These are phyloP conservation scores for Spilogale gracilis DNA, from an alignment of 2,113 vertebrate species.

Conservation along the genomic window DNA sequence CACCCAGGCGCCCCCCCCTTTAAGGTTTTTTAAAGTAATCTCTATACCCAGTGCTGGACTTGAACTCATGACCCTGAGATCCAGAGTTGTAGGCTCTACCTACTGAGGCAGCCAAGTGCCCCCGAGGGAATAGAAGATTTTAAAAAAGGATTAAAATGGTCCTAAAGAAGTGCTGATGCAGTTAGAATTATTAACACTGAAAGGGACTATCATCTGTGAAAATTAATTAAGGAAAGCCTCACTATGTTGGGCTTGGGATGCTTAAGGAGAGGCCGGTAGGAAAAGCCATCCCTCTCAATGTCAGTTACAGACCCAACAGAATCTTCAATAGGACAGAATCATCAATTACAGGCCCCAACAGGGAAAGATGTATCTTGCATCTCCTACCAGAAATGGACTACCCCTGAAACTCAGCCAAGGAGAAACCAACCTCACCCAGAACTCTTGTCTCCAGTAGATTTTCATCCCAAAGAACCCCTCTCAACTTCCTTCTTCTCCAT, in stretches of 20 bases:
- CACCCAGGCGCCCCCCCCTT: no score
- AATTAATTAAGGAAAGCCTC: not conserved
- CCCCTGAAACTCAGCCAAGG: not conserved
- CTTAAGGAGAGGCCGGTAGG: not conserved
- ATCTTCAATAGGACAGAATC: not conserved
- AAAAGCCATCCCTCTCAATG: not conserved
- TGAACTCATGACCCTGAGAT: not conserved
- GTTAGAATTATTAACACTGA: conserved; percentile 21
- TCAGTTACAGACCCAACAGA: not conserved
- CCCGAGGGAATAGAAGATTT: not conserved
- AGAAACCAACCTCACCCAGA: not conserved
- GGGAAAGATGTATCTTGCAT: not conserved
- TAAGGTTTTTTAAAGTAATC: not conserved
- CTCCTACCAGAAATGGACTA: not conserved
- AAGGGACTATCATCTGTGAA: not conserved
- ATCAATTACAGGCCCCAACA: not conserved
- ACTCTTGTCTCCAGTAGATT: not conserved
- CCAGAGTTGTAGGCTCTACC: not conserved
- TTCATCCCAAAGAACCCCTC: not conserved
- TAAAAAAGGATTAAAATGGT: conserved; percentile 32
- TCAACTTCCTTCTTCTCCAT: not conserved
- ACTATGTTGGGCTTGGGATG: not conserved
- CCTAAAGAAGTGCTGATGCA: not conserved
- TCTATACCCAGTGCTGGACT: not conserved
- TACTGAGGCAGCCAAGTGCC: not conserved